Conservation (phyloP, 92 coral and sea anemone genomes). For the Meandrina meandrites region DNA sequence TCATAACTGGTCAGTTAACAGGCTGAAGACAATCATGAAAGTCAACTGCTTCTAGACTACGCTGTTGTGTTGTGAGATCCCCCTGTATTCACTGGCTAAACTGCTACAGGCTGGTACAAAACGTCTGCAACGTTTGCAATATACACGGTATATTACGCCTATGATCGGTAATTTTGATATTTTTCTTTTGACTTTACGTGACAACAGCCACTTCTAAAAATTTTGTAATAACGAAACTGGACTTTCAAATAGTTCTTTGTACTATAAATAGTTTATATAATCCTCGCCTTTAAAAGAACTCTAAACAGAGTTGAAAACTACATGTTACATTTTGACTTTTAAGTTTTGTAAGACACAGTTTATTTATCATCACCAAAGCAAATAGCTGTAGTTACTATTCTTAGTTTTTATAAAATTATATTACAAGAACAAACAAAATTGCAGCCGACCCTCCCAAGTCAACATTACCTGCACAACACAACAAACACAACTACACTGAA, state of each 20-base stretch:
- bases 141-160: not conserved
- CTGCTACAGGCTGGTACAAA: not conserved
- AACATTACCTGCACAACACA: not conserved
- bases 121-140: not conserved
- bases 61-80: too few species aligned
- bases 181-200: too few species aligned
- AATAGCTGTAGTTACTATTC: not conserved
- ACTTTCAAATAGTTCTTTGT: not conserved
- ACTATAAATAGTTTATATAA: not conserved
- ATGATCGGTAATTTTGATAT: too few species aligned
- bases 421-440: not conserved
- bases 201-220: not conserved
- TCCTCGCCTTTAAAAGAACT: not conserved
- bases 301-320: not conserved
- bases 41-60: too few species aligned
- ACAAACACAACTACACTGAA: not conserved
- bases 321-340: not conserved
- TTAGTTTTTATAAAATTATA: not conserved
- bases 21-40: not conserved
- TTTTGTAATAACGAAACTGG: not conserved
- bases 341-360: not conserved
- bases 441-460: conserved; percentile 4
- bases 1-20: not conserved
- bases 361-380: too few species aligned
- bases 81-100: too few species aligned